phyloP scores from a whole-genome alignment of 1,140 invertebrate genomes.

The Monomorium pharaonis region DNA sequence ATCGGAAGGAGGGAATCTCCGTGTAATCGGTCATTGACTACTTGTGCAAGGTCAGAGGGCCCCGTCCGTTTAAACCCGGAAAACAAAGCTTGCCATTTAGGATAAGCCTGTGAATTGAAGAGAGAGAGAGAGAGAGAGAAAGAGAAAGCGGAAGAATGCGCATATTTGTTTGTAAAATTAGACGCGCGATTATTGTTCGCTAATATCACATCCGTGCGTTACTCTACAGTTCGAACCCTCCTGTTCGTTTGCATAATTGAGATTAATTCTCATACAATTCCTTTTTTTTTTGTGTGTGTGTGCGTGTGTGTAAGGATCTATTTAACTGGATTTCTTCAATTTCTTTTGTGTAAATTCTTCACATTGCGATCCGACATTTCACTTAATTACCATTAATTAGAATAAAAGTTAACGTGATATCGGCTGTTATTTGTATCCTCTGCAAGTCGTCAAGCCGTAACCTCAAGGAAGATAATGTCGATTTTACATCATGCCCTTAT shows the following conservation, averaged over 20 bases:
- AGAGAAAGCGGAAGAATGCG: not conserved
- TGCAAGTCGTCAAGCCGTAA: not conserved
- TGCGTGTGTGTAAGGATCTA: not conserved
- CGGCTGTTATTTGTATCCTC: not conserved
- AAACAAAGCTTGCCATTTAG: slow-evolving; percentile 56
- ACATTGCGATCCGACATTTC: not conserved
- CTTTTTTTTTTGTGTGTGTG: too few relatives aligned
- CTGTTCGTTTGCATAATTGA: not conserved
- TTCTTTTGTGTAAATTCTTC: not conserved
- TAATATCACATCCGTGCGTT: not conserved
- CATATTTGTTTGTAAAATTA: slow-evolving; percentile 12
- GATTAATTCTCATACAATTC: slow-evolving; percentile 2
- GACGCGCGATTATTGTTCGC: not conserved
- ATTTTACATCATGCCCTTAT: slow-evolving; percentile 43
- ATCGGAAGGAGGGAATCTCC: slow-evolving; percentile 1
- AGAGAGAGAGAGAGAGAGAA: not conserved
- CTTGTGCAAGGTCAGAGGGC: slow-evolving; percentile 46
- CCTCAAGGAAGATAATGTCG: not conserved
- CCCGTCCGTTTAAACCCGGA: slow-evolving; percentile 40
- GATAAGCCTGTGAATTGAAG: slow-evolving; percentile 3
- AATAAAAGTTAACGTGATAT: not conserved
- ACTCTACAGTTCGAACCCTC: not conserved
- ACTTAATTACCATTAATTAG: not conserved
- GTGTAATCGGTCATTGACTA: slow-evolving; percentile 44
- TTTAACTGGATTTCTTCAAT: not conserved